Percentiles rank a stretch among this genome's conserved stretches.
Evolutionary conservation across 2,797 vertebrate genomes (phyloP).

Genomic region (Oreonectes daqikongensis): DNA sequence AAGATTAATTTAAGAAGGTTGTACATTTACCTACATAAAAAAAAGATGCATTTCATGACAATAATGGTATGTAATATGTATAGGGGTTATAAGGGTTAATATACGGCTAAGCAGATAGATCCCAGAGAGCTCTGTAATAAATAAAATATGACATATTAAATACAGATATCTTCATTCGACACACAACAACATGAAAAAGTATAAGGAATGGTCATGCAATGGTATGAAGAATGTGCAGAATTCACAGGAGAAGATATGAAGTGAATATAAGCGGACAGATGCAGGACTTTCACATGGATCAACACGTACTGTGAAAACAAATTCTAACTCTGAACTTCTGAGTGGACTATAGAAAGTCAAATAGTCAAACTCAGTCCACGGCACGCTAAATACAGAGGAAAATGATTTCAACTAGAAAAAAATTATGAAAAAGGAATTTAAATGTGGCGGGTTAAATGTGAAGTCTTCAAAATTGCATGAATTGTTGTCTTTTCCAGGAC

Average conservation of each 20-base stretch:
- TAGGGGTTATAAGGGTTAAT: no score
- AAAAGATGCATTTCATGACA: conserved; percentile 5
- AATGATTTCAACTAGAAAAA: no score
- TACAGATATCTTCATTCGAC: conserved; percentile 8
- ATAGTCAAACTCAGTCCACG: no score
- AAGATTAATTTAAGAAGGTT: background rate
- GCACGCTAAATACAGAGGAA: no score
- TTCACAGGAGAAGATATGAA: background rate
- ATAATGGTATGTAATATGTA: conserved; percentile 1
- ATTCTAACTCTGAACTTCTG: no score
- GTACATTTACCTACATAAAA: background rate
- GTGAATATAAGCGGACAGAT: background rate
- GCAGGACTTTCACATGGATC: conserved; percentile 6
- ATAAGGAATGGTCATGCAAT: conserved; percentile 35
- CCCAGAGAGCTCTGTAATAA: no score
- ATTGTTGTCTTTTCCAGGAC: background rate
- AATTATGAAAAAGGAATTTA: no score
- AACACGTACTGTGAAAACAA: no score
- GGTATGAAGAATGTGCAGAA: background rate
- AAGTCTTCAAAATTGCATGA: background rate
- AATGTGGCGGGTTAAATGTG: no score
- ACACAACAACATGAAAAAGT: background rate
- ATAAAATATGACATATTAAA: no score
- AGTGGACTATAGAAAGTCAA: no score
- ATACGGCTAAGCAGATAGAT: no score